Base-by-base conservation (phyloP, 2,888 invertebrate species). In the Ditula angustiorana region DNA sequence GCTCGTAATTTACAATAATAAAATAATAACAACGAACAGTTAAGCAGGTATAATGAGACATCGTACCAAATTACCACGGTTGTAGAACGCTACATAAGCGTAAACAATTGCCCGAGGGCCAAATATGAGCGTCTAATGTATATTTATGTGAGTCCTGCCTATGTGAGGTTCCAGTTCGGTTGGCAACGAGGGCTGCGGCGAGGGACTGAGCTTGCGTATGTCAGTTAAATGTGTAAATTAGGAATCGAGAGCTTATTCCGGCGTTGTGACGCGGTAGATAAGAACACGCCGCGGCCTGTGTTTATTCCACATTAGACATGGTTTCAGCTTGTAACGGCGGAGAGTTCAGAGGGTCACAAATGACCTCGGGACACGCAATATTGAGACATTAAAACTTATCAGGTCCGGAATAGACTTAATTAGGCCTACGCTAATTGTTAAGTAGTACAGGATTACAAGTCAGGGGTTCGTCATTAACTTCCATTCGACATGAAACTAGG, bases 331-430 rank as follows among this genome's bases (percentile, higher is more conserved):
- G 56, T 63, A 57, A 16, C 26, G 46, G 50, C 10, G 35, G 19
- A 56, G 57, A 44, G 41, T 30, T 41, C 4, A 30, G 46, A 37
- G 64, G 64, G 63, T 26, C 44, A 52, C 73, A 82, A 86, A 88
- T 76, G 80, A 78, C 79, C 73, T 68, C 62, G 69, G 70, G 77
- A 76, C 89, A 90, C 89, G 90, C 89, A 69, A 89, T 77, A 81
- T 74, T 75, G 69, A 82, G 80, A 84, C 81, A 85, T 86, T 86
- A 87, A 88, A 86, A 81, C 83, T 87, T 89, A 89, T 89, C 89
- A 82, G 78, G 75, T 78, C 77, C 80, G 78, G 81, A 83, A 82
- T 79, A 80, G 75, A 78, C 79, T 84, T 87, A 88, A 89, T 89
- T 87, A 89, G 80, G 76, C 71, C 73, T 76, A 74, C 75, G 77